Conservation (phyloP, 2,113 vertebrate genomes). For the Ploceus nigricollis region DNA sequence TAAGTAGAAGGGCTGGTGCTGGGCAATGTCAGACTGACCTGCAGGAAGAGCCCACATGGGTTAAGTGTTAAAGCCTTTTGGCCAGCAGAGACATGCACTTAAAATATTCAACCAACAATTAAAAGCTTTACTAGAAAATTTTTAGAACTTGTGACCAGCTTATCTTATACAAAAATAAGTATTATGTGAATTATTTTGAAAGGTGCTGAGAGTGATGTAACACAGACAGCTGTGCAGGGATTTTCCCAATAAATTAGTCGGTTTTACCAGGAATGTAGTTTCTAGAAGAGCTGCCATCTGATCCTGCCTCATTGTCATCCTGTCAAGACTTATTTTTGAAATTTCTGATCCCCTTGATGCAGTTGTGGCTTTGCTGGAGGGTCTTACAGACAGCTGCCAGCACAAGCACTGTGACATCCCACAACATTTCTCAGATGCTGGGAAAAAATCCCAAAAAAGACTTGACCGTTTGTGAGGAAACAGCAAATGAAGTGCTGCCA, state of each 20-base stretch:
- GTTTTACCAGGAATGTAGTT: not conserved
- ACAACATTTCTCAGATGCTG: not conserved
- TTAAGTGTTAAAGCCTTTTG: not conserved
- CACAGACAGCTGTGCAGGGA: not conserved
- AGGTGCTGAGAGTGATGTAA: not conserved
- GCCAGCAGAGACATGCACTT: not conserved
- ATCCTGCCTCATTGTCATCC: not conserved
- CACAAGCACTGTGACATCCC: not conserved
- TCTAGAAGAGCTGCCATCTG: not conserved
- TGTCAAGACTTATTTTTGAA: not conserved
- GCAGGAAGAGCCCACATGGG: not conserved
- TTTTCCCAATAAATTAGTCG: not conserved
- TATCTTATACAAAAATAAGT: not conserved
- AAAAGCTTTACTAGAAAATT: not conserved
- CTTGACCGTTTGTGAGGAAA: not conserved
- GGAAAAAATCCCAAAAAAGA: not conserved
- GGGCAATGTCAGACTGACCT: not conserved
- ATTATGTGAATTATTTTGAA: not conserved
- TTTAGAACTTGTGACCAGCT: not conserved
- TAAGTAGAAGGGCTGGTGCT: not conserved
- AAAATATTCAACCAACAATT: not conserved
- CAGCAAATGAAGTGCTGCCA: not conserved
- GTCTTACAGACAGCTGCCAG: not conserved
- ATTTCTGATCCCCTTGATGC: not conserved
- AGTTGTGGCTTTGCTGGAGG: not conserved